phyloP scores from a whole-genome alignment of 2,113 vertebrate genomes.

The Illadopsis cleaveri region DNA sequence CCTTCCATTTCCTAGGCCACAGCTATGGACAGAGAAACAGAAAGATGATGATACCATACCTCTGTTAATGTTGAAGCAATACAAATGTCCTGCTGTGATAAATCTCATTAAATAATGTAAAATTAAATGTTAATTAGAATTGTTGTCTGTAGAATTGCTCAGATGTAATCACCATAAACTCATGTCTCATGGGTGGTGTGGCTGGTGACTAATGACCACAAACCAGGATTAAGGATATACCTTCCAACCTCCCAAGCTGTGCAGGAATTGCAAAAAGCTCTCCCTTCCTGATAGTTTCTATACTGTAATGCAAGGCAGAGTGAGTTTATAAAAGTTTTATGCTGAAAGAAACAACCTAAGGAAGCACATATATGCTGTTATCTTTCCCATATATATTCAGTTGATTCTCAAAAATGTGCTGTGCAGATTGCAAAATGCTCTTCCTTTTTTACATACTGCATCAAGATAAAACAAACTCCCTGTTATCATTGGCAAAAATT shows the following conservation, averaged over 20 bases:
- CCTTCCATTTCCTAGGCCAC: background rate
- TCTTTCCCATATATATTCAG: background rate
- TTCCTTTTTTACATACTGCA: background rate
- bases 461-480: background rate
- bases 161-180: constrained; percentile 43
- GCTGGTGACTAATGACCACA: constrained; percentile 71
- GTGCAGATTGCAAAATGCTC: background rate
- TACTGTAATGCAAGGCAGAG: background rate
- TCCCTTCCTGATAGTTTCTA: background rate
- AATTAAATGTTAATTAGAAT: constrained; percentile 42
- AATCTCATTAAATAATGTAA: constrained; percentile 16
- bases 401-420: background rate
- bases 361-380: background rate
- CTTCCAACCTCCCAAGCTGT: constrained; percentile 20
- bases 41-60: background rate
- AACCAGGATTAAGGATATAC: constrained; percentile 34
- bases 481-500: background rate
- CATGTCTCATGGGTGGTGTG: constrained; percentile 47
- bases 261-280: constrained; percentile 9
- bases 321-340: constrained; percentile 10
- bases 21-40: background rate
- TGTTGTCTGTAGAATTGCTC: constrained; percentile 50
- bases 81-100: constrained; percentile 13
- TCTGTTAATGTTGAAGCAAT: background rate
- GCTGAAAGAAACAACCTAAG: constrained; percentile 27